A percentile compares a stretch with the other conserved stretches of the same genome.
Evolutionary conservation across 2,888 invertebrate genomes (phyloP).

Genomic region (Amphipyra tragopoginis): DNA sequence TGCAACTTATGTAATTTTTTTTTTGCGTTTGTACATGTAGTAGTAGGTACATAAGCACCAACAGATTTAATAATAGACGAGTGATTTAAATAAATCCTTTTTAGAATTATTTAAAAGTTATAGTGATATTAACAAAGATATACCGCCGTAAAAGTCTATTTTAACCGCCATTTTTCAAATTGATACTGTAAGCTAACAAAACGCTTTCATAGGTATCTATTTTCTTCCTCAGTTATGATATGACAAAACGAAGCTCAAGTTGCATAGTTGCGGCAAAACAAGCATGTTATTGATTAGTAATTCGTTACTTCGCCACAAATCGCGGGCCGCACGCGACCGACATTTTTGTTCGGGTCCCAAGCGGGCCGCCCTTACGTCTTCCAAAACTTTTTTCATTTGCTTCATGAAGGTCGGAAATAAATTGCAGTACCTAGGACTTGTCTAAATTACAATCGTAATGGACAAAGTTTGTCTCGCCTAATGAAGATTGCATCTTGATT

Average conservation of each 20-base stretch:
- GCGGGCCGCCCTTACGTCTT: slow-evolving; percentile 9
- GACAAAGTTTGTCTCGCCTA: slow-evolving; percentile 28
- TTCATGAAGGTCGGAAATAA: slow-evolving; percentile 43
- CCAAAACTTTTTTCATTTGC: slow-evolving; percentile 44
- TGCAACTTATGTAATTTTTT: too few relatives aligned
- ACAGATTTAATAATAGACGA: too few relatives aligned
- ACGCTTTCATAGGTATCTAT: background rate
- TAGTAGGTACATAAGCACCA: too few relatives aligned
- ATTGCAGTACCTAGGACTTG: slow-evolving; percentile 12
- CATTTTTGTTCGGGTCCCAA: slow-evolving; percentile 40
- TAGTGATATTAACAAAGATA: too few relatives aligned
- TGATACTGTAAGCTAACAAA: background rate
- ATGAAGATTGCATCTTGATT: slow-evolving; percentile 24
- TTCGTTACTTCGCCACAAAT: slow-evolving; percentile 58
- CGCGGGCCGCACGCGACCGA: slow-evolving; percentile 56
- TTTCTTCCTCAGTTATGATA: slow-evolving; percentile 20
- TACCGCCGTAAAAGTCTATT: background rate
- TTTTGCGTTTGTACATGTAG: too few relatives aligned
- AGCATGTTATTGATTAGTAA: slow-evolving; percentile 62
- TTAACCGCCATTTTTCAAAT: background rate
- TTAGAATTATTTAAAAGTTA: too few relatives aligned
- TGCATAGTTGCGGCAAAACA: slow-evolving; percentile 53
- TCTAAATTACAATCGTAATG: slow-evolving; percentile 32
- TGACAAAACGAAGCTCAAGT: slow-evolving; percentile 35
- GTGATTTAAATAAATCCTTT: too few relatives aligned